Evolutionary conservation across 2,797 vertebrate species (phyloP), one percentile per base, ranked within the genome.

Genomic region (Gobionotothen gibberifrons): DNA sequence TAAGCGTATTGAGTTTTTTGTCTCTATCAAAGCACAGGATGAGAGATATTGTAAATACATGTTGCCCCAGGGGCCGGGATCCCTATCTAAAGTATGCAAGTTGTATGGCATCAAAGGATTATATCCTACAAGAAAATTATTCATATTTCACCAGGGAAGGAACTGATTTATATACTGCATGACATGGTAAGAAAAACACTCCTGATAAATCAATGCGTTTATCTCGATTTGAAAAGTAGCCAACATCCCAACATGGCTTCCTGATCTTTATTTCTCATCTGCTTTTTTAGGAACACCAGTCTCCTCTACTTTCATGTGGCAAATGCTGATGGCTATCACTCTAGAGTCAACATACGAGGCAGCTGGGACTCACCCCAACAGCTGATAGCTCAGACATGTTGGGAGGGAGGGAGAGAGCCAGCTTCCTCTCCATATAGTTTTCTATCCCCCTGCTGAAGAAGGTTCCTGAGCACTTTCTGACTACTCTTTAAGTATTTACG

Each of bases 321-420:
- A 94, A 93, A 93, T 91, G 91, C 91, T 89, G 93, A 94, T 94
- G 87, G 84, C 87, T 93, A 94, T 95, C 93, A 92, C 85, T 79
- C 64, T 54, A 90, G 89, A 94, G 93, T 94, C 91, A 94, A 94
- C 93, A 93, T 85, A 84, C 7, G 9, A 86, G 84, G 90, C 93
- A 93, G 93, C 92, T 94, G 92, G 87, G 91, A 82, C 83, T 83
- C 74, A 89, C 82, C 85, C 85, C 88, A 91, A 93, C 93, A 94
- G 93, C 93, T 94, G 93, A 94, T 88, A 90, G 89, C 85, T 58
- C 57, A 89, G 86, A 84, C 86, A 87, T 84, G 83, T 72, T 49
- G 72, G 80, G 84, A 80, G 85, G 77, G 80, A 84, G 79, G 46
- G 72, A 84, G 70, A 53, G 66, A 83, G 52, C 62, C 16, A 15